phyloP scores from a whole-genome alignment of 2,113 vertebrate genomes.

The Clarias magur region DNA sequence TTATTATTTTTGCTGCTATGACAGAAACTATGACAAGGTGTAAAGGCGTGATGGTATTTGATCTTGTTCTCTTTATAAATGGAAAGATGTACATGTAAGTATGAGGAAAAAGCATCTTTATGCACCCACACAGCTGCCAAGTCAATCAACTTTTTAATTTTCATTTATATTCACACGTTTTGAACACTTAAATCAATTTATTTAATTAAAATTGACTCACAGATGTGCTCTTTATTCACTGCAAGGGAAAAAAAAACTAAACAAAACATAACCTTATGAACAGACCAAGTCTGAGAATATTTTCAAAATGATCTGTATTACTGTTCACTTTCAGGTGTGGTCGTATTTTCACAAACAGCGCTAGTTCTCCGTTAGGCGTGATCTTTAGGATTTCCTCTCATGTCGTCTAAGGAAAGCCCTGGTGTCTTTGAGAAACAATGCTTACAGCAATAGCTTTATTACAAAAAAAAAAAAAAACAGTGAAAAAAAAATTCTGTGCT shows the following conservation, averaged over 20 bases:
- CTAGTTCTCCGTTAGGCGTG: conserved; percentile 40
- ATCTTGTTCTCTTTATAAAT: no score
- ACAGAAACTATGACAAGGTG: not conserved
- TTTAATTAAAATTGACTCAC: not conserved
- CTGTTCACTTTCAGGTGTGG: conserved; percentile 33
- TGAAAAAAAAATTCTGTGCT: no score
- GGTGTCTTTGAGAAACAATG: conserved; percentile 58
- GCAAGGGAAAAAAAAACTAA: not conserved
- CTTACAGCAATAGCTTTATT: conserved; percentile 43
- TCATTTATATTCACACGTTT: not conserved
- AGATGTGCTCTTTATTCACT: not conserved
- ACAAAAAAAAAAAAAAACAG: conserved; percentile 16
- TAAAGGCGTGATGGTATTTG: no score
- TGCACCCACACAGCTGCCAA: not conserved
- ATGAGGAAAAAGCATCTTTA: not conserved
- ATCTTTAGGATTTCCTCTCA: conserved; percentile 61
- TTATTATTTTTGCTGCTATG: not conserved
- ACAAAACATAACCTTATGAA: not conserved
- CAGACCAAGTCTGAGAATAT: not conserved
- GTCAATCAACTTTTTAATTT: not conserved
- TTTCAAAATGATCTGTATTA: not conserved
- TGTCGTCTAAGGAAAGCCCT: conserved; percentile 23
- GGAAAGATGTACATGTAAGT: not conserved
- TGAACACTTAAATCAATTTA: no score
- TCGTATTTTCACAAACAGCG: conserved; percentile 5